A percentile compares a stretch with the other conserved stretches of the same genome.
phyloP scores from a whole-genome alignment of 2,797 vertebrate genomes.

The Darevskia mixta region DNA sequence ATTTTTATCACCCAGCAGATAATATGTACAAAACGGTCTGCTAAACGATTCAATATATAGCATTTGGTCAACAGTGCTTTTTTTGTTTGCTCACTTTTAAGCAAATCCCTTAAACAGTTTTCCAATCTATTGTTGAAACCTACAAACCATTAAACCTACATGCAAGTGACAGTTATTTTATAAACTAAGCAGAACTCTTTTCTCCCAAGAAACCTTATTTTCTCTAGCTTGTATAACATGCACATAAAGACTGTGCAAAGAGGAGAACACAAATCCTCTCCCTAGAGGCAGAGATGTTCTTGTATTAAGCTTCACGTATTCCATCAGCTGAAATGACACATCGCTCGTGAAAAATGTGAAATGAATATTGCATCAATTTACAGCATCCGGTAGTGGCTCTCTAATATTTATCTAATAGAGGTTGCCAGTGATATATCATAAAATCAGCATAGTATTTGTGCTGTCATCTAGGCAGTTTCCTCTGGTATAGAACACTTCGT shows the following conservation, averaged over 20 bases:
- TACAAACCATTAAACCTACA: constrained; percentile 23
- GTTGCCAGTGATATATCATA: constrained; percentile 42
- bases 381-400: constrained; percentile 18
- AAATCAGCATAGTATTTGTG: constrained; percentile 41
- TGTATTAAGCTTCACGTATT: constrained; percentile 37
- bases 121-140: constrained; percentile 43
- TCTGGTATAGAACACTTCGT: constrained; percentile 3
- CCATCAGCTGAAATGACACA: constrained; percentile 32
- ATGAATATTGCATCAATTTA: constrained; percentile 48
- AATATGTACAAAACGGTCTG: constrained; percentile 18
- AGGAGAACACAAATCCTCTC: constrained; percentile 26
- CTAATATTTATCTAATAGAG: constrained; percentile 36
- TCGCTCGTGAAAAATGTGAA: constrained; percentile 40
- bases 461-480: constrained; percentile 49
- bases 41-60: constrained; percentile 37
- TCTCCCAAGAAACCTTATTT: constrained; percentile 32
- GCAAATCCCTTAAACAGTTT: constrained; percentile 10
- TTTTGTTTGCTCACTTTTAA: constrained; percentile 18
- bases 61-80: constrained; percentile 36
- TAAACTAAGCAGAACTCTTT: constrained; percentile 33
- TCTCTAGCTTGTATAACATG: constrained; percentile 43
- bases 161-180: constrained; percentile 36
- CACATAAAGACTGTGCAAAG: constrained; percentile 37
- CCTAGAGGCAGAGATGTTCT: constrained; percentile 32
- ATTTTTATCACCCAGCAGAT: constrained; percentile 42